Evolutionary conservation across 2,797 vertebrate species (phyloP), one percentile per base, ranked within the genome.

Genomic region (Anguilla anguilla): DNA sequence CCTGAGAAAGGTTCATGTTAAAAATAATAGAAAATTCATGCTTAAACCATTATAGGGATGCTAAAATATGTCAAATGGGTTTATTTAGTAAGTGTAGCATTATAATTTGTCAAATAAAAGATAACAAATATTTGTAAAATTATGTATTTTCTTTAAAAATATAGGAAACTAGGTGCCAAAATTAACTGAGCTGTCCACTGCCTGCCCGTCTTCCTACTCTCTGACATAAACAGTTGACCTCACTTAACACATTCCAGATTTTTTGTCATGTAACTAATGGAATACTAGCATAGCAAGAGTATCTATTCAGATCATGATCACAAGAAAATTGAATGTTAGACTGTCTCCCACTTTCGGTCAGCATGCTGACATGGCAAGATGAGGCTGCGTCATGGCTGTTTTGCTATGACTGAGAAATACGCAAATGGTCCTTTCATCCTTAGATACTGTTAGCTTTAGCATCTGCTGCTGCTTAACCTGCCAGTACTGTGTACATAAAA

Each of bases 401-500:
- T 28, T 31, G 46, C 51, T 39, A 72, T 55, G 11, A 51, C 51
- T 55, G 31, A 39, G 49, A 39, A 55, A 17, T 17, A 55, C 3
- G 39, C 72, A 59, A 51, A 35, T 74, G 25, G 46, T 53, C 28
- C 7, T 77, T 31, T 43, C 19, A 81, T 53, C 57, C 55, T 59
- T 61, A 46, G 22, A 61, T 17, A 82, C 39, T 43, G 57, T 79
- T 55, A 86, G 35, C 53, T 35, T 86, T 39, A 86, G 39, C 74
- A 35, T 81, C 74, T 86, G 19, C 35, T 77, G 51, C 39, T 46
- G 31, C 85, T 39, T 81, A 82, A 82, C 43, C 79, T 51, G 46
- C 79, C 79, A 49, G 6, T 10, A 25, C 77, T 10, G 57, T 79
- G 39, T 9, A n/a, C 6, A 19, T 46, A 43, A 59, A 43, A 59